These are phyloP conservation scores for Urocyon cinereoargenteus DNA, from an alignment of 2,797 vertebrate species.

Conservation along the genomic window DNA sequence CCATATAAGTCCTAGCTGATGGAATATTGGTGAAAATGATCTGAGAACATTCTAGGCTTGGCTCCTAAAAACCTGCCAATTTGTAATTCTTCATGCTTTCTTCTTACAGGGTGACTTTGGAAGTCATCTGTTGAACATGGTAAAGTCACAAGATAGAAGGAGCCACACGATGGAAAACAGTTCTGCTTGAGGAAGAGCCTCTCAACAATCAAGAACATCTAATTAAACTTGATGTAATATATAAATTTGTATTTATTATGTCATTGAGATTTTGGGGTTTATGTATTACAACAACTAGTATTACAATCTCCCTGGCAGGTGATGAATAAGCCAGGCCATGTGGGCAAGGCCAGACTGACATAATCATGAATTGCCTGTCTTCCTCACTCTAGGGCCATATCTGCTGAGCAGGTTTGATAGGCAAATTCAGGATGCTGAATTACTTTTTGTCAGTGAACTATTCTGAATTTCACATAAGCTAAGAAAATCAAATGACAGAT, in stretches of 20 bases:
- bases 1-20: background rate
- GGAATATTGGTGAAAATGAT: background rate
- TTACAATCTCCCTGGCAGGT: background rate
- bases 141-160: background rate
- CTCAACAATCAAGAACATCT: background rate
- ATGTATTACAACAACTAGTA: background rate
- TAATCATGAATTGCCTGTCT: background rate
- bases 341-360: background rate
- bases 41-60: background rate
- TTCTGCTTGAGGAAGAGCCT: background rate
- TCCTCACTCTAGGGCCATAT: background rate
- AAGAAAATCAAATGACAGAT: constrained; percentile 38
- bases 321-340: background rate
- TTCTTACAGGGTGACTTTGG: background rate
- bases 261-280: background rate
- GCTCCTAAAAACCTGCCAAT: background rate
- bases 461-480: constrained; percentile 47
- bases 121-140: background rate
- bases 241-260: constrained; percentile 14
- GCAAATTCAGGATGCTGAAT: background rate
- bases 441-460: constrained; percentile 12
- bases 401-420: background rate
- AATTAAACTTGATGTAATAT: constrained; percentile 32
- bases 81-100: background rate
- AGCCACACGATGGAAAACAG: constrained; percentile 24